Evolutionary conservation across 2,888 invertebrate species (phyloP).

Genomic region (Sphecodes monilicornis): DNA sequence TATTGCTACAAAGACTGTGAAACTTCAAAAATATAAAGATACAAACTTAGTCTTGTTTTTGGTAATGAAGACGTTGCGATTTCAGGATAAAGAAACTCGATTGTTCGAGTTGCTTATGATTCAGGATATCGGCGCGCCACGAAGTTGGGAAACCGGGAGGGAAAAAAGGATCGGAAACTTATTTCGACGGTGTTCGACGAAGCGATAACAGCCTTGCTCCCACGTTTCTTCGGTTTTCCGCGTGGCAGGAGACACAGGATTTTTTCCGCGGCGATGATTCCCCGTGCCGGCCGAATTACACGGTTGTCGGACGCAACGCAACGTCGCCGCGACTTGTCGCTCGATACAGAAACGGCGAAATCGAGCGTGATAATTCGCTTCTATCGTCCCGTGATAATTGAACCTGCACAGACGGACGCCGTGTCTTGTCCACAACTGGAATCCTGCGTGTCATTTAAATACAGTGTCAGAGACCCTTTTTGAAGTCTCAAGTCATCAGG

Average conservation of each 20-base stretch:
- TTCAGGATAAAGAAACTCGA: not conserved
- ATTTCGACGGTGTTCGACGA: conserved; percentile 19
- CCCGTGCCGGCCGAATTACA: conserved; percentile 81
- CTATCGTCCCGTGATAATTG: conserved; percentile 58
- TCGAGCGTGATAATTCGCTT: conserved; percentile 70
- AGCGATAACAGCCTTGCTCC: conserved; percentile 26
- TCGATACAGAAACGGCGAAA: conserved; percentile 73
- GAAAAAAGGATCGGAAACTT: conserved; percentile 24
- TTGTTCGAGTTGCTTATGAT: not conserved
- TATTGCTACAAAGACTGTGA: not conserved
- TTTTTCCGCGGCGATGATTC: conserved; percentile 79
- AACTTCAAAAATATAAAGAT: not conserved
- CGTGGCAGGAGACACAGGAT: conserved; percentile 63
- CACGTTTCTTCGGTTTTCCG: conserved; percentile 43
- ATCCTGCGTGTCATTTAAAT: not conserved
- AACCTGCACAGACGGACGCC: not conserved
- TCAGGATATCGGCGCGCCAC: not conserved
- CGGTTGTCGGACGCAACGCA: conserved; percentile 81
- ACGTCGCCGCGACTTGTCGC: conserved; percentile 64
- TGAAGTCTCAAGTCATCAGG: too few relatives aligned
- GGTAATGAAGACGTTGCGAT: not conserved
- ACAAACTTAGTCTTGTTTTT: too few relatives aligned
- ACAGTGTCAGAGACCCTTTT: not conserved
- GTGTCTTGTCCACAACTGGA: not conserved
- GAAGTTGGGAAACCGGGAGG: not conserved